These are phyloP conservation scores for Aleiodes alternator DNA, from an alignment of 2,888 invertebrate species.

Conservation along the genomic window DNA sequence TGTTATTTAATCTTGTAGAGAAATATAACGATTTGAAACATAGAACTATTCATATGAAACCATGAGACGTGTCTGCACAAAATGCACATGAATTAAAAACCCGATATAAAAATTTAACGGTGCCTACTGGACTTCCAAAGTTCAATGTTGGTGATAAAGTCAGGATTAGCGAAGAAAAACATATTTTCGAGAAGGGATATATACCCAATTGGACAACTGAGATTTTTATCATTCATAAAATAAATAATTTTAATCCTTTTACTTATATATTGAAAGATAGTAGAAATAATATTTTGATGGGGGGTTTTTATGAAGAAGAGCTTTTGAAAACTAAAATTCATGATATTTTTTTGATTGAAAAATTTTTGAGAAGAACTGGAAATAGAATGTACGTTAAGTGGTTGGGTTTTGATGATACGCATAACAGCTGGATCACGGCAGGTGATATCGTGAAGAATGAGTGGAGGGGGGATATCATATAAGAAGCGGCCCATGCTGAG, in stretches of 20 bases:
- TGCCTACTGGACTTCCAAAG: conserved; percentile 60
- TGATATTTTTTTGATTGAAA: conserved; percentile 47
- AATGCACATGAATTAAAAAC: conserved; percentile 52
- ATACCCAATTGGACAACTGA: conserved; percentile 68
- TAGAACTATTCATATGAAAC: conserved; percentile 66
- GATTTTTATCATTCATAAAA: conserved; percentile 64
- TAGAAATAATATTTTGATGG: conserved; percentile 59
- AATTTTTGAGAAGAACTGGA: conserved; percentile 39
- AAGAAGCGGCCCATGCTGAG: background rate
- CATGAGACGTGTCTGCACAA: conserved; percentile 65
- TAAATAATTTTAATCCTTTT: conserved; percentile 62
- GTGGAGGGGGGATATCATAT: background rate
- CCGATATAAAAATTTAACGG: conserved; percentile 49
- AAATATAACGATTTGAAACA: conserved; percentile 66
- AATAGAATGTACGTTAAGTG: conserved; percentile 42
- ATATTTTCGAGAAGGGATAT: conserved; percentile 66
- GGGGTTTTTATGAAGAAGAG: conserved; percentile 48
- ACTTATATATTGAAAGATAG: conserved; percentile 64
- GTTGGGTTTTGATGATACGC: conserved; percentile 44
- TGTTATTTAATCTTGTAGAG: conserved; percentile 44
- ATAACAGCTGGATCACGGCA: conserved; percentile 46
- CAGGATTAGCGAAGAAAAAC: conserved; percentile 64
- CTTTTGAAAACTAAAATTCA: conserved; percentile 37
- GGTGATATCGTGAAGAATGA: conserved; percentile 52
- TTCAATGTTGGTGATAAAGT: conserved; percentile 63